These are phyloP conservation scores for Monopterus albus DNA, from an alignment of 2,113 vertebrate species.

Conservation along the genomic window DNA sequence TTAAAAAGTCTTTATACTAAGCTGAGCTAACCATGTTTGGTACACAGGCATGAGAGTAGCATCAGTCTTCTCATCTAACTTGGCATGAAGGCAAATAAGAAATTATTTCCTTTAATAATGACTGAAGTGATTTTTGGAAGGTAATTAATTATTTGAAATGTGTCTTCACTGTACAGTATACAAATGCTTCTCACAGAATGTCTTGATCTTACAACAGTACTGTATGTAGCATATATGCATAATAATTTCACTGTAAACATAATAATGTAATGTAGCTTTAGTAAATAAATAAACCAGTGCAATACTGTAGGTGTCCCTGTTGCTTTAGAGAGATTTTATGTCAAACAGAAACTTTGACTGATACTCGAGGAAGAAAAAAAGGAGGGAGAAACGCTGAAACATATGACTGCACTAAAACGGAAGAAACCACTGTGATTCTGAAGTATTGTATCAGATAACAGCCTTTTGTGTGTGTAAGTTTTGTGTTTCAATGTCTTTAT, in stretches of 20 bases:
- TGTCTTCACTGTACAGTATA: neutral
- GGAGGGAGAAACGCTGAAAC: slow-evolving; percentile 30
- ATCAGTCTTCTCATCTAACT: neutral
- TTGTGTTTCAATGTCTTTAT: too few relatives aligned
- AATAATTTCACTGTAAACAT: slow-evolving; percentile 14
- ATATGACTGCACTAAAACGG: slow-evolving; percentile 12
- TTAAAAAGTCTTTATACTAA: neutral
- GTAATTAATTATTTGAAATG: neutral
- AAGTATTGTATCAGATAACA: slow-evolving; percentile 43
- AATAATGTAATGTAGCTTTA: neutral
- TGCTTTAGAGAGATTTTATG: neutral
- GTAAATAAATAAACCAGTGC: slow-evolving; percentile 32
- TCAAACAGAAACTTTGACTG: slow-evolving; percentile 47
- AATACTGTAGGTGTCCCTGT: neutral
- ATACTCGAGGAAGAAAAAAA: slow-evolving; percentile 40
- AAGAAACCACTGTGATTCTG: slow-evolving; percentile 44
- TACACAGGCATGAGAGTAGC: neutral
- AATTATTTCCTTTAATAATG: neutral
- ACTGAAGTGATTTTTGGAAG: neutral
- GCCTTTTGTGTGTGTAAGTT: slow-evolving; percentile 7
- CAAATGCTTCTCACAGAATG: neutral
- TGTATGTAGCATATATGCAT: neutral
- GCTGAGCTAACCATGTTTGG: neutral
- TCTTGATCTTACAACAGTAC: neutral
- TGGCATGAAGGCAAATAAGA: neutral